phyloP scores from a whole-genome alignment of 2,888 invertebrate genomes.

The Troides aeacus region DNA sequence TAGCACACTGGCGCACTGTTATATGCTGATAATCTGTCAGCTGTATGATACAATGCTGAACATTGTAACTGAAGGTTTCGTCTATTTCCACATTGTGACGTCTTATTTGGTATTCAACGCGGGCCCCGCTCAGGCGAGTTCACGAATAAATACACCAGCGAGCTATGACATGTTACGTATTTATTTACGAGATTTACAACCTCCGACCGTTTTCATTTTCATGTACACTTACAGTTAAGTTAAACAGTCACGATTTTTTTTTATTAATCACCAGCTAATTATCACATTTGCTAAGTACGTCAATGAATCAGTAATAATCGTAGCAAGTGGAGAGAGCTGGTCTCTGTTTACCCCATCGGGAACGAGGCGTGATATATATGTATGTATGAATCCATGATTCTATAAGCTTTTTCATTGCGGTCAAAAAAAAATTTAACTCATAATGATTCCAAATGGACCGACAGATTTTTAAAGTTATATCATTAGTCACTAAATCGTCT shows the following conservation, averaged over 20 bases:
- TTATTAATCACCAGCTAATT: no score
- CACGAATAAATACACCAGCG: slow-evolving; percentile 17
- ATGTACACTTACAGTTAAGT: no score
- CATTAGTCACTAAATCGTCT: neutral
- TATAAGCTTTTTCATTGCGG: no score
- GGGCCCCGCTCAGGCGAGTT: slow-evolving; percentile 9
- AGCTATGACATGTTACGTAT: slow-evolving; percentile 24
- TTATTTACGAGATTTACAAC: slow-evolving; percentile 22
- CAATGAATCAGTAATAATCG: no score
- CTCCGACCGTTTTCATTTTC: neutral
- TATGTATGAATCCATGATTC: no score
- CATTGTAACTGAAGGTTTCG: slow-evolving; percentile 9
- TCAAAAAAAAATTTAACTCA: no score
- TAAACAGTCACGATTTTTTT: no score
- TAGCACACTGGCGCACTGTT: slow-evolving; percentile 14
- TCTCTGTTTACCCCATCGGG: no score
- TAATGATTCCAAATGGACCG: no score
- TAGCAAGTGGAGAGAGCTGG: no score
- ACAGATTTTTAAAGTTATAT: neutral
- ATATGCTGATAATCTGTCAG: slow-evolving; percentile 35
- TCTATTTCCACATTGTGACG: slow-evolving; percentile 15
- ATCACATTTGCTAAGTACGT: no score
- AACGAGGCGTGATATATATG: no score
- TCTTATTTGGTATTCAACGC: slow-evolving; percentile 26
- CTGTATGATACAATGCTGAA: slow-evolving; percentile 16